phyloP scores from a whole-genome alignment of 2,113 vertebrate genomes.

The Oncorhynchus clarkii region DNA sequence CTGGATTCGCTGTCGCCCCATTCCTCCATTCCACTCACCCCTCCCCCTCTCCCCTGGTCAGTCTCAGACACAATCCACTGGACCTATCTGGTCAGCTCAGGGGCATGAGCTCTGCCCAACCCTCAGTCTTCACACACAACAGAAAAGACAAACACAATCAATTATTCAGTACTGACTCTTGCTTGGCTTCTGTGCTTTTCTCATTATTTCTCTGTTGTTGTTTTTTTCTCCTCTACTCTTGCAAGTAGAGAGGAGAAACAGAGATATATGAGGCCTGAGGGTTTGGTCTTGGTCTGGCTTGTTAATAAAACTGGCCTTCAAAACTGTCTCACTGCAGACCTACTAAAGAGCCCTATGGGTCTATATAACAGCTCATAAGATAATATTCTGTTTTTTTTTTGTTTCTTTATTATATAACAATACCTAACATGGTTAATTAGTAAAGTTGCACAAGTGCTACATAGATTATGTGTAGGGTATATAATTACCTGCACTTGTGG shows the following conservation, averaged over 20 bases:
- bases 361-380: conserved; percentile 26
- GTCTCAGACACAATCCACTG: conserved; percentile 73
- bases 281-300: conserved; percentile 61
- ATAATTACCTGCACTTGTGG: too few species aligned
- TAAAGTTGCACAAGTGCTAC: neutral
- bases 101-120: conserved; percentile 84
- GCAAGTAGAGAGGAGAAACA: neutral
- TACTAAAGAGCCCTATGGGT: conserved; percentile 45
- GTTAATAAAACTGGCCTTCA: conserved; percentile 61
- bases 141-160: conserved; percentile 74
- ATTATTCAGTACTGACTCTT: conserved; percentile 74
- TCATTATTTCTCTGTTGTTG: conserved; percentile 67
- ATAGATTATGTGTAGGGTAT: conserved; percentile 21
- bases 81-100: conserved; percentile 83
- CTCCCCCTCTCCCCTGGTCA: conserved; percentile 29
- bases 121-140: conserved; percentile 70
- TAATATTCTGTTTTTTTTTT: neutral
- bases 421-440: conserved; percentile 21
- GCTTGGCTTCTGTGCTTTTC: conserved; percentile 61
- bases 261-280: conserved; percentile 58
- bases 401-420: neutral
- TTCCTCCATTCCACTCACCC: conserved; percentile 30
- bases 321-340: conserved; percentile 38
- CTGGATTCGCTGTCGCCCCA: too few species aligned
- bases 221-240: conserved; percentile 44